Evolutionary conservation across 2,797 vertebrate genomes (phyloP).

Genomic region (Microctenopoma steveboyesi): DNA sequence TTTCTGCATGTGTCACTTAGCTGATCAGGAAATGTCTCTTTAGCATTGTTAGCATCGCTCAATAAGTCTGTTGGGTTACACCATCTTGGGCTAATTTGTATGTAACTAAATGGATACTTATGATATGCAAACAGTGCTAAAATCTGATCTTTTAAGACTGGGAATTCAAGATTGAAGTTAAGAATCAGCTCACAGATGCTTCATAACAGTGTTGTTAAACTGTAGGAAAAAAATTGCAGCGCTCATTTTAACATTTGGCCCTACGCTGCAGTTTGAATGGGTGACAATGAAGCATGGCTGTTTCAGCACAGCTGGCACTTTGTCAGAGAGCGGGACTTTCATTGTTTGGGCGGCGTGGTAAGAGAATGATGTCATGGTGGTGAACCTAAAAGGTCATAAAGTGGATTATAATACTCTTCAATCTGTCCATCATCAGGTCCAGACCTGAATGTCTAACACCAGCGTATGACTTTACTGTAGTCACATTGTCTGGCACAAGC

Average conservation of each 20-base stretch:
- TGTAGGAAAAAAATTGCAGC: constrained; percentile 24
- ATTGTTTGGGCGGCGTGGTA: constrained; percentile 67
- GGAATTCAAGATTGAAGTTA: constrained; percentile 6
- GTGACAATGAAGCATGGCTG: constrained; percentile 69
- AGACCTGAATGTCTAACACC: constrained; percentile 22
- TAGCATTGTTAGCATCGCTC: constrained; percentile 40
- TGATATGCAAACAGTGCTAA: constrained; percentile 3
- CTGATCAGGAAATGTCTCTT: constrained; percentile 34
- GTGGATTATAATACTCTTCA: constrained; percentile 61
- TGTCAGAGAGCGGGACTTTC: constrained; percentile 59
- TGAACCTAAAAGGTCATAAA: constrained; percentile 70
- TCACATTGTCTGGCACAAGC: constrained; percentile 10
- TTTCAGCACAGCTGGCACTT: constrained; percentile 75
- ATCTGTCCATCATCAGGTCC: constrained; percentile 23
- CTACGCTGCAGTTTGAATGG: constrained; percentile 72
- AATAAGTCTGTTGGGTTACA: background rate
- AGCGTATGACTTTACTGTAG: constrained; percentile 1
- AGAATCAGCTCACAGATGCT: constrained; percentile 3
- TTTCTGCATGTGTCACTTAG: constrained; percentile 37
- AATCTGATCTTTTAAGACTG: background rate
- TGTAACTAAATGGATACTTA: background rate
- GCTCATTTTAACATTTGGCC: constrained; percentile 69
- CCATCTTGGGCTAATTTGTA: constrained; percentile 10
- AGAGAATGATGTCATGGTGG: constrained; percentile 73
- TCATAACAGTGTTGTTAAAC: constrained; percentile 5